Percentiles rank a stretch among this genome's conserved stretches.
These are phyloP conservation scores for Drosophila ambigua DNA, from an alignment of 1,140 invertebrate species.

Conservation along the genomic window DNA sequence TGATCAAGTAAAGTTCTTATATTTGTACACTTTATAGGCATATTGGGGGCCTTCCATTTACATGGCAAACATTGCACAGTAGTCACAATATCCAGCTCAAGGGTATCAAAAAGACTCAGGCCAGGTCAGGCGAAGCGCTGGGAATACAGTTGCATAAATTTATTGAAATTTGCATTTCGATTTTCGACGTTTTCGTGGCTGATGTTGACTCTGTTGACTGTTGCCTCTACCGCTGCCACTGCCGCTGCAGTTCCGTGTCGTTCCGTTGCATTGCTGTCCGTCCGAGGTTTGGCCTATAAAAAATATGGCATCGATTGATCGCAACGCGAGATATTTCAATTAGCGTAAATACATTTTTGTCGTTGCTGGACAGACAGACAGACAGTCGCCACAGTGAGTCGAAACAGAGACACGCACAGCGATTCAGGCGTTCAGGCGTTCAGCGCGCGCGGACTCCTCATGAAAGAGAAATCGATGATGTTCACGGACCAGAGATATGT, in stretches of 20 bases:
- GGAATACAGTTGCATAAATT: slow-evolving; percentile 77
- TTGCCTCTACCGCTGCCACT: slow-evolving; percentile 18
- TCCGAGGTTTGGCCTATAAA: slow-evolving; percentile 69
- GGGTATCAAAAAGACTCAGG: background rate
- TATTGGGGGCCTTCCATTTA: no score
- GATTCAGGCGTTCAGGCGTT: background rate
- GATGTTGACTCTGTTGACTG: slow-evolving; percentile 11
- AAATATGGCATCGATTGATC: slow-evolving; percentile 82
- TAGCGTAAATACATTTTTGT: slow-evolving; percentile 82
- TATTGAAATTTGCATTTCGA: slow-evolving; percentile 80
- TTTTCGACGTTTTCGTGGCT: slow-evolving; percentile 36
- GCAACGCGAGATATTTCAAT: slow-evolving; percentile 81
- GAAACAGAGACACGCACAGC: slow-evolving; percentile 37
- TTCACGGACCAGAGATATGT: slow-evolving; percentile 39
- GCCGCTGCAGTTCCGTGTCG: slow-evolving; percentile 25
- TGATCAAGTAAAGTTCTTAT: no score
- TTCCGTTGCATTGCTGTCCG: slow-evolving; percentile 7
- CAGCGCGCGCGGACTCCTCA: slow-evolving; percentile 8
- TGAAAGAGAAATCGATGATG: slow-evolving; percentile 74
- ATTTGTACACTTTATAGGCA: no score
- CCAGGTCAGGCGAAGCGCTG: slow-evolving; percentile 44
- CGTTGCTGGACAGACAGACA: slow-evolving; percentile 51
- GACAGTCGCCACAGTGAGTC: slow-evolving; percentile 17
- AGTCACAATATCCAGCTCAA: background rate
- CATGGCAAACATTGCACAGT: background rate